Evolutionary conservation across 2,888 invertebrate genomes (phyloP).

Genomic region (Endomychus coccineus): DNA sequence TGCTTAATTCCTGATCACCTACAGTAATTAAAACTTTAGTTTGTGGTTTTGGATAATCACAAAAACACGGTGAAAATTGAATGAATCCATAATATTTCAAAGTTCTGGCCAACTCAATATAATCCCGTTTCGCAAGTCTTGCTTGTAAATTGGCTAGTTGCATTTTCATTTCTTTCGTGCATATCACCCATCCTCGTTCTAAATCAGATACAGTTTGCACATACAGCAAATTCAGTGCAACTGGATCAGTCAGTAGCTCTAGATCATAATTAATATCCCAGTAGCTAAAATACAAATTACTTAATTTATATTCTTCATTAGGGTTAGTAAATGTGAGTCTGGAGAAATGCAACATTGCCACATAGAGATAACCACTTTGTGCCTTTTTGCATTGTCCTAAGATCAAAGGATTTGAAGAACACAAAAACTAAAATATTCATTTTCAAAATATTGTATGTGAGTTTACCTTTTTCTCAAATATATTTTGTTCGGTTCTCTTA

Average conservation of each 20-base stretch:
- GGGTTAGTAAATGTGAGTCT: neutral
- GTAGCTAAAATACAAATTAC: constrained; percentile 52
- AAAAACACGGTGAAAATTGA: constrained; percentile 65
- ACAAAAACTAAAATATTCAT: no score
- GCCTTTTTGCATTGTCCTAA: no score
- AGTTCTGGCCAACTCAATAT: constrained; percentile 73
- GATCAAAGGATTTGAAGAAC: no score
- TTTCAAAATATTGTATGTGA: neutral
- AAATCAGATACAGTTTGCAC: constrained; percentile 82
- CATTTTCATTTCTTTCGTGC: constrained; percentile 56
- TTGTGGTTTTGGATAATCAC: constrained; percentile 68
- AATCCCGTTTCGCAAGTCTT: constrained; percentile 79
- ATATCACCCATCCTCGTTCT: constrained; percentile 77
- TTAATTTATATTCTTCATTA: neutral
- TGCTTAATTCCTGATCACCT: constrained; percentile 78
- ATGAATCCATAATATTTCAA: constrained; percentile 87
- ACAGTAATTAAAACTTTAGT: constrained; percentile 68
- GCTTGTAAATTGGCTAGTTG: constrained; percentile 66
- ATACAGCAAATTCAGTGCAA: constrained; percentile 79
- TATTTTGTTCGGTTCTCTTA: constrained; percentile 66
- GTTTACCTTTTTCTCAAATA: constrained; percentile 79
- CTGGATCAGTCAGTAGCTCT: constrained; percentile 71
- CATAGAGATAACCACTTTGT: no score
- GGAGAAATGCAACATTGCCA: no score
- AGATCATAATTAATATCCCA: constrained; percentile 84